Conservation (phyloP, 2,113 vertebrate genomes). For the Galbula dea region DNA sequence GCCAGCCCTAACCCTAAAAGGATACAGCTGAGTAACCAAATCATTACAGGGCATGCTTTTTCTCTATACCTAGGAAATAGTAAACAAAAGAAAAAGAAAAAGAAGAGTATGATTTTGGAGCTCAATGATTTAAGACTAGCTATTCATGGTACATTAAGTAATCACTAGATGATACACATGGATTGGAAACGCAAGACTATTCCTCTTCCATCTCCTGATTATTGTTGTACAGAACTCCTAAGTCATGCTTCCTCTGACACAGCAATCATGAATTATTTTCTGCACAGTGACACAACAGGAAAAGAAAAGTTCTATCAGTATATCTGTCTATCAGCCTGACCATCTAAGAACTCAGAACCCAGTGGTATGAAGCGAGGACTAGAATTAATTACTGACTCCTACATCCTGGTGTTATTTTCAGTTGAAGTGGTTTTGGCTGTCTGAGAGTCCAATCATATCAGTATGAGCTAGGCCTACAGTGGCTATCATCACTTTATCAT, state of each 20-base stretch:
- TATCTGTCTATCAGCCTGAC: background rate
- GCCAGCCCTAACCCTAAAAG: too few species aligned
- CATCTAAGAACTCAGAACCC: background rate
- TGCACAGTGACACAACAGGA: background rate
- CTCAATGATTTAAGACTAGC: background rate
- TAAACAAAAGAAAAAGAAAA: background rate
- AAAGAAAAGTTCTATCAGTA: background rate
- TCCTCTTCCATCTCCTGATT: background rate
- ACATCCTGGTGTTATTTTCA: background rate
- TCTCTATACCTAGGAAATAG: rapidly evolving
- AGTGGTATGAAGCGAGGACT: background rate
- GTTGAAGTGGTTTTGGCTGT: background rate
- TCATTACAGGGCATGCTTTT: background rate
- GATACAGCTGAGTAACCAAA: too few species aligned
- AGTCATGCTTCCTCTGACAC: background rate
- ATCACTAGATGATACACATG: background rate
- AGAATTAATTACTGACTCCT: background rate
- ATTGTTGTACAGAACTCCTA: background rate
- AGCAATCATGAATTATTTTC: background rate
- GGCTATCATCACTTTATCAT: background rate
- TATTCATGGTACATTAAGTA: background rate
- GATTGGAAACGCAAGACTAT: background rate
- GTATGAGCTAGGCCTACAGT: background rate
- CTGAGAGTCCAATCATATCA: background rate
- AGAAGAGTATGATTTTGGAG: background rate